phyloP scores from a whole-genome alignment of 2,113 vertebrate genomes.

The Chloebia gouldiae region DNA sequence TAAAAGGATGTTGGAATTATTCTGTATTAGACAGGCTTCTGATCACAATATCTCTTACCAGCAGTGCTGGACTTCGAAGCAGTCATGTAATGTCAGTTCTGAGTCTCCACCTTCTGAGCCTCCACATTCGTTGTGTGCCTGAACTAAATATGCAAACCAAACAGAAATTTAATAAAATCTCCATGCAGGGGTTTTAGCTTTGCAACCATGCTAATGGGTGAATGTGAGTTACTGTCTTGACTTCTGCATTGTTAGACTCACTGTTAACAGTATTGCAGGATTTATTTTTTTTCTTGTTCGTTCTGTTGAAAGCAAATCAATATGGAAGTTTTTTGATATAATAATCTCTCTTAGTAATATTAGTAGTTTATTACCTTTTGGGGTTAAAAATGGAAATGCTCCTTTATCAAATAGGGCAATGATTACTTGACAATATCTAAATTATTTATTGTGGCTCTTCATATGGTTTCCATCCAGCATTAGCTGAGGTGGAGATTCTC shows the following conservation, averaged over 20 bases:
- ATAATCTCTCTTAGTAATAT: neutral
- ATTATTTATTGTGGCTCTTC: neutral
- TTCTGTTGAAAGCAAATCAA: neutral
- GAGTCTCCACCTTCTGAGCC: neutral
- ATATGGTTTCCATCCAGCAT: neutral
- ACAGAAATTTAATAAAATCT: neutral
- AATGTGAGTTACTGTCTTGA: neutral
- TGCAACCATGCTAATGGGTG: neutral
- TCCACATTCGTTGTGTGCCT: rapidly evolving
- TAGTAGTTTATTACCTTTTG: neutral
- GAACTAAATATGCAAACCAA: neutral
- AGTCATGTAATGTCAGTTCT: neutral
- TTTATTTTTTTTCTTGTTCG: neutral
- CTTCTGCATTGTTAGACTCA: neutral
- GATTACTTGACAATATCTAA: neutral
- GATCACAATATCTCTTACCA: neutral
- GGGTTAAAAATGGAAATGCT: neutral
- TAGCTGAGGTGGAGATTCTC: neutral
- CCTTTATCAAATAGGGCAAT: neutral
- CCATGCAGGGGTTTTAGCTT: neutral
- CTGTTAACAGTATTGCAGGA: neutral
- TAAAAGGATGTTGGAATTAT: neutral
- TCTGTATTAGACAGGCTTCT: neutral
- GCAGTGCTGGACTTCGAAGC: neutral
- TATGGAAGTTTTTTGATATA: neutral